A percentile compares a stretch with the other conserved stretches of the same genome.
Evolutionary conservation across 1,140 invertebrate species (phyloP).

Genomic region (Pseudoatta argentina): DNA sequence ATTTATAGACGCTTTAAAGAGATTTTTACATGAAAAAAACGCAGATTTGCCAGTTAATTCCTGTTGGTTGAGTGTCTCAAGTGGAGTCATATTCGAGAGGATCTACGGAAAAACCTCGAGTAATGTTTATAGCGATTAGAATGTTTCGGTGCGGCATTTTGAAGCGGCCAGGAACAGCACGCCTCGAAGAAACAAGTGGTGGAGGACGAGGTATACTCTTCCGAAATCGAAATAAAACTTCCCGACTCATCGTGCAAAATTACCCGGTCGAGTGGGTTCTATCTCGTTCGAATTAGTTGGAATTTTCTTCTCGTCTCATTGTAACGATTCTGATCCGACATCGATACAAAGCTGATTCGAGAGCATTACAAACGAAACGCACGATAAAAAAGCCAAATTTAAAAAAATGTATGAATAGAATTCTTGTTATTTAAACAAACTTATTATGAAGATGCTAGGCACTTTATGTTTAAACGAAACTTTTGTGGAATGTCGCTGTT

Average conservation of each 20-base stretch:
- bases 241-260: constrained; percentile 81
- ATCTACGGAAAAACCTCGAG: constrained; percentile 56
- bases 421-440: constrained; percentile 49
- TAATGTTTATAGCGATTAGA: constrained; percentile 61
- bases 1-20: not conserved
- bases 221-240: constrained; percentile 65
- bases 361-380: constrained; percentile 45
- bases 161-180: constrained; percentile 1
- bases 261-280: constrained; percentile 77
- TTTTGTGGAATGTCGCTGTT: not conserved
- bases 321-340: constrained; percentile 76
- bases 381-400: constrained; percentile 24
- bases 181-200: constrained; percentile 29
- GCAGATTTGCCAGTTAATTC: constrained; percentile 20
- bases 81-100: constrained; percentile 35
- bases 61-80: constrained; percentile 11
- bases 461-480: constrained; percentile 5
- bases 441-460: not conserved
- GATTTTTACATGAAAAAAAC: not conserved
- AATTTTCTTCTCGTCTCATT: constrained; percentile 77
- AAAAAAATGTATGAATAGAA: constrained; percentile 19
- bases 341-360: constrained; percentile 73
- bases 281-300: constrained; percentile 79
- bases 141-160: constrained; percentile 18
- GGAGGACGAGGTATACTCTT: constrained; percentile 60